phyloP scores from a whole-genome alignment of 2,888 invertebrate species.

The Zonitis immaculata region DNA sequence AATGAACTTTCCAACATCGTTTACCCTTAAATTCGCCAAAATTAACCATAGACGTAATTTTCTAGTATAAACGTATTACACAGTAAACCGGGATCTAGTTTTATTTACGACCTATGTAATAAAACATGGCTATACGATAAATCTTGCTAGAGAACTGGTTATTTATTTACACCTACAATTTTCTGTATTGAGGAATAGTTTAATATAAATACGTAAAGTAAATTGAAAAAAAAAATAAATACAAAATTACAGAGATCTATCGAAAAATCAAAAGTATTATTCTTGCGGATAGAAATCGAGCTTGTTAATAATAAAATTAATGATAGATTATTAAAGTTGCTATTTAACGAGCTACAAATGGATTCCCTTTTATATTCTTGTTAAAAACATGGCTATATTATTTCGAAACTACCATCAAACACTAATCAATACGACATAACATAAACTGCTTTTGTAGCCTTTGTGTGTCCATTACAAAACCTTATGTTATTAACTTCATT shows the following conservation, averaged over 20 bases:
- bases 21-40: no score
- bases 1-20: no score
- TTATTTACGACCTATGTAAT: constrained; percentile 22
- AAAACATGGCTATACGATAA: constrained; percentile 21
- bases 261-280: no score
- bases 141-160: constrained; percentile 20
- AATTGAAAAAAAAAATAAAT: constrained; percentile 15
- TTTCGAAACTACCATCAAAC: background rate
- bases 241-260: no score
- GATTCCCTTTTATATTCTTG: constrained; percentile 17
- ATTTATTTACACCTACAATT: constrained; percentile 23
- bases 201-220: no score
- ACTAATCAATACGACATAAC: background rate
- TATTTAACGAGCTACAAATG: constrained; percentile 15
- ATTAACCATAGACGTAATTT: constrained; percentile 17
- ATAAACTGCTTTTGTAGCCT: constrained; percentile 4
- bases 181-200: constrained; percentile 10
- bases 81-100: constrained; percentile 17
- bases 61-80: constrained; percentile 17
- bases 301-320: no score
- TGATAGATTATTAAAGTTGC: no score
- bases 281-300: no score
- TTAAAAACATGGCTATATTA: constrained; percentile 7
- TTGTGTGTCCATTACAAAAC: constrained; percentile 1
- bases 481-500: background rate